phyloP scores from a whole-genome alignment of 2,797 vertebrate species.

The Selene dorsalis region DNA sequence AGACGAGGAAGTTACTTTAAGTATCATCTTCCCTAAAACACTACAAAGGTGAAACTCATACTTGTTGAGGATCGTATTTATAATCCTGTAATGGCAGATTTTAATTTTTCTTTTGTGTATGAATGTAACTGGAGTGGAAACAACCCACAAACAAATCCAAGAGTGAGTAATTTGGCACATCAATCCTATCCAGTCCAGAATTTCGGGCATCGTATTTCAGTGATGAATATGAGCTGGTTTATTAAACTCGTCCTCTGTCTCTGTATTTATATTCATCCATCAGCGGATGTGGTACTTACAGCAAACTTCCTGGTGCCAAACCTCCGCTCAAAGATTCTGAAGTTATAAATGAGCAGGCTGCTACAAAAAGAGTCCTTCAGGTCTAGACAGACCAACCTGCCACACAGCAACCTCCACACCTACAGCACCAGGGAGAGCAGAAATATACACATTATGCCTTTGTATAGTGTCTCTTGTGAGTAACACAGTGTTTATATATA shows the following conservation, averaged over 20 bases:
- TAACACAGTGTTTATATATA: background rate
- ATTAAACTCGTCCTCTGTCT: background rate
- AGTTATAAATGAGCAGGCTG: conserved; percentile 97
- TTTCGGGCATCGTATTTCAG: background rate
- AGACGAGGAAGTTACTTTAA: conserved; percentile 18
- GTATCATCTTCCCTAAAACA: conserved; percentile 9
- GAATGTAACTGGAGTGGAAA: background rate
- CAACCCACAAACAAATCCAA: background rate
- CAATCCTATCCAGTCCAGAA: background rate
- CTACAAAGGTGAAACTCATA: background rate
- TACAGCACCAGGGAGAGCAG: conserved; percentile 64
- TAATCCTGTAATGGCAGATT: background rate
- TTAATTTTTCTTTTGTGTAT: conserved; percentile 4
- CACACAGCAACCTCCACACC: conserved; percentile 92
- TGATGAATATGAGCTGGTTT: background rate
- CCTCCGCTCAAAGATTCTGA: conserved; percentile 96
- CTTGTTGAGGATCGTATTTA: background rate
- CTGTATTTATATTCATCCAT: background rate
- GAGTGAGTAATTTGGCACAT: background rate
- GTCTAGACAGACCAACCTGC: conserved; percentile 92
- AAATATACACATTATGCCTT: background rate
- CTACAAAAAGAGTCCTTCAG: conserved; percentile 96
- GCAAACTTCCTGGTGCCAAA: conserved; percentile 96
- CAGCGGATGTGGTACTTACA: conserved; percentile 82
- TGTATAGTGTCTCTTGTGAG: background rate